A percentile compares a stretch with the other conserved stretches of the same genome.
Evolutionary conservation across 2,797 vertebrate species (phyloP).

Genomic region (Pseudochromis fuscus): DNA sequence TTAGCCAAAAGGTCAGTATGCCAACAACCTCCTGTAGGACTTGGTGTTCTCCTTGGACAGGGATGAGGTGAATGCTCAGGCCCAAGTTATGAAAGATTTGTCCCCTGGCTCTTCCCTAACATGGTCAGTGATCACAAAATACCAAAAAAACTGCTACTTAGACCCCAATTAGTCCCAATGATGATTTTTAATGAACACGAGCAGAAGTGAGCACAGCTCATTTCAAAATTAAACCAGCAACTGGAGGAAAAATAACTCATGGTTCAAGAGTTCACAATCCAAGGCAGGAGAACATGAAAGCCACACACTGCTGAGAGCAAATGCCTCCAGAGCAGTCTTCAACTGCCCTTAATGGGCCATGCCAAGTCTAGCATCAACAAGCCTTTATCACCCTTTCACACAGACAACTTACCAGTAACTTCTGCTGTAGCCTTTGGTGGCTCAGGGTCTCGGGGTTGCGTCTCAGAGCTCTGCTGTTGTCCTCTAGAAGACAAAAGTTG

Average conservation of each 20-base stretch:
- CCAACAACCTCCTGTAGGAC: neutral
- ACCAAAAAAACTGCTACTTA: slow-evolving; percentile 30
- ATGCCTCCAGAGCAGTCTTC: slow-evolving; percentile 38
- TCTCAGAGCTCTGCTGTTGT: slow-evolving; percentile 55
- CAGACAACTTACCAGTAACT: slow-evolving; percentile 83
- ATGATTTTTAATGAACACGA: slow-evolving; percentile 22
- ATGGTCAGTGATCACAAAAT: slow-evolving; percentile 30
- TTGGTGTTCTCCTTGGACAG: neutral
- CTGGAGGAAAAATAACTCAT: slow-evolving; percentile 50
- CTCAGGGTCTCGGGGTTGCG: slow-evolving; percentile 75
- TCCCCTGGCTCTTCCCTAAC: slow-evolving; percentile 17
- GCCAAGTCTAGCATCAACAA: slow-evolving; percentile 41
- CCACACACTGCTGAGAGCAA: slow-evolving; percentile 45
- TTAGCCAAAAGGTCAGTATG: neutral
- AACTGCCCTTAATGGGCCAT: slow-evolving; percentile 45
- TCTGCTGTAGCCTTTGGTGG: slow-evolving; percentile 74
- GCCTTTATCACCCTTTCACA: slow-evolving; percentile 38
- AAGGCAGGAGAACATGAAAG: slow-evolving; percentile 41
- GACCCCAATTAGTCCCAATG: slow-evolving; percentile 50
- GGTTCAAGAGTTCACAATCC: slow-evolving; percentile 54
- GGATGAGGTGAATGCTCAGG: neutral
- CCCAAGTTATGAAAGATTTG: neutral
- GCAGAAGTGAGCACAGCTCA: slow-evolving; percentile 26
- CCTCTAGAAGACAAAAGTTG: slow-evolving; percentile 75
- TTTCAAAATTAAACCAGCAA: slow-evolving; percentile 61